These are phyloP conservation scores for cat (Felis catus) DNA, from an alignment of 2,113 vertebrate genomes.

Conservation along the genomic window F.catus_Fca126_mat1.0 CM031424.1:18505501-18506000, in stretches of 20 bases:
- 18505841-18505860: background rate
- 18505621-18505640: background rate
- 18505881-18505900: too few relatives aligned
- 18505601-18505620: background rate
- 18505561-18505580: background rate
- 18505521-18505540: background rate
- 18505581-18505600: background rate
- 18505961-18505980: background rate
- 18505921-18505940: background rate
- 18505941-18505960: background rate
- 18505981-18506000: background rate
- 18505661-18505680: background rate
- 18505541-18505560: background rate
- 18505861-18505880: background rate
- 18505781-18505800: background rate
- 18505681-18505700: background rate
- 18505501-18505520: background rate
- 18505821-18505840: background rate
- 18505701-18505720: background rate
- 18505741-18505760: background rate
- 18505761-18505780: too few relatives aligned
- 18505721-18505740: background rate
- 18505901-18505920: background rate
- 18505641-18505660: background rate
- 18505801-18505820: accelerated